phyloP scores from a whole-genome alignment of 2,113 vertebrate genomes.

The Origma solitaria region DNA sequence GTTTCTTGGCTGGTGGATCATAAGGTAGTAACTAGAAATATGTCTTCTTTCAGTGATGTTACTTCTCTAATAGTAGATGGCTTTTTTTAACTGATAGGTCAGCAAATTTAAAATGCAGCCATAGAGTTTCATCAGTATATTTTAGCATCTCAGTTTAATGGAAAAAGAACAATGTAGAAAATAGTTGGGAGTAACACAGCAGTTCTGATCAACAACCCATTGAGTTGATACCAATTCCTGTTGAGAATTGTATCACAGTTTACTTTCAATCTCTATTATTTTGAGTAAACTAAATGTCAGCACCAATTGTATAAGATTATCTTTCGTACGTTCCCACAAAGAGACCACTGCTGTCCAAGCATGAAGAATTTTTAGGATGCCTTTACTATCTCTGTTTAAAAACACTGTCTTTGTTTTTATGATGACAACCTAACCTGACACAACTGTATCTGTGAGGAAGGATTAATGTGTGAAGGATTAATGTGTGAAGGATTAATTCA shows the following conservation, averaged over 20 bases:
- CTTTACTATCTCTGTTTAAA: not conserved
- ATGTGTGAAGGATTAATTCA: not conserved
- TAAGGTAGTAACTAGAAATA: not conserved
- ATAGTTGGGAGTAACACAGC: not conserved
- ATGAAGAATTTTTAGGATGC: not conserved
- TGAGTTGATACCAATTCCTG: not conserved
- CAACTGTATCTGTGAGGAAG: not conserved
- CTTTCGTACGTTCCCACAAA: not conserved
- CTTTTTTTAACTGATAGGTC: not conserved
- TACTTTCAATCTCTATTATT: not conserved
- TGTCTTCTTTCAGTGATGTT: not conserved
- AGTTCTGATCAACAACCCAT: not conserved
- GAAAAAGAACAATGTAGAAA: not conserved
- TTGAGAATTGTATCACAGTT: not conserved
- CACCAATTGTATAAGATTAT: not conserved
- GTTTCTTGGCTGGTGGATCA: not conserved
- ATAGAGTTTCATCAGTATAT: not conserved
- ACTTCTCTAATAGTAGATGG: not conserved
- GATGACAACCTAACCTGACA: not conserved
- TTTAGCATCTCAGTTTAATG: not conserved
- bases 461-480: not conserved
- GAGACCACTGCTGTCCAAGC: not conserved
- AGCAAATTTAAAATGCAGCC: not conserved
- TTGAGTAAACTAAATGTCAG: not conserved
- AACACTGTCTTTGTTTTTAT: not conserved